Percentiles rank a stretch among this genome's conserved stretches.
These are phyloP conservation scores for Lycaon pictus DNA, from an alignment of 2,113 vertebrate species.

Conservation along the genomic window DNA sequence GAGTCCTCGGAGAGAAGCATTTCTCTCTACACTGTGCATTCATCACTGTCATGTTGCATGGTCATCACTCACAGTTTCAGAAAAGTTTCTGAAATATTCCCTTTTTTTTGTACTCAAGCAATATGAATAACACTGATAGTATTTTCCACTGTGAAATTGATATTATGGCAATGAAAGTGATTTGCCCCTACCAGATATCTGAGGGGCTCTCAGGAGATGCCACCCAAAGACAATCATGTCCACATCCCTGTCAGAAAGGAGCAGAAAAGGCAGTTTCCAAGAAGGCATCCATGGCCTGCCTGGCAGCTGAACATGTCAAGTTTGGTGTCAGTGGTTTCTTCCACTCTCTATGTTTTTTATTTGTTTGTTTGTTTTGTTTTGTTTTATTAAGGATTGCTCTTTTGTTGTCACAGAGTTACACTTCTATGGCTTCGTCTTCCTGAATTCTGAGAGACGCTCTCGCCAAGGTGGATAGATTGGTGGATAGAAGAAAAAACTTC, in stretches of 20 bases:
- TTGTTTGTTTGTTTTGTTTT: too few species aligned
- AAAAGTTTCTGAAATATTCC: constrained; percentile 50
- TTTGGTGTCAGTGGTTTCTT: background rate
- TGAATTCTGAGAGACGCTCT: constrained; percentile 55
- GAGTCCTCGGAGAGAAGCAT: constrained; percentile 37
- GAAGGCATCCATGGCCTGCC: background rate
- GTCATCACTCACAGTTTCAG: constrained; percentile 60
- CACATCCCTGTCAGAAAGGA: background rate
- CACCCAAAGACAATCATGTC: background rate
- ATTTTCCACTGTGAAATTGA: background rate
- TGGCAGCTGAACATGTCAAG: background rate
- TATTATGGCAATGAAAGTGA: background rate
- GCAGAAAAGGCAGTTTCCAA: background rate
- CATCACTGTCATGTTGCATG: constrained; percentile 55
- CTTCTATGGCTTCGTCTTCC: constrained; percentile 50
- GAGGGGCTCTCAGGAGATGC: background rate
- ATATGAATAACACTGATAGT: background rate
- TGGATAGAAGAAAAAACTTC: constrained; percentile 58
- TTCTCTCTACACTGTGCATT: constrained; percentile 23
- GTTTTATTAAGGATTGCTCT: constrained; percentile 15
- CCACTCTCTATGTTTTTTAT: background rate
- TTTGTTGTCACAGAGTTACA: background rate
- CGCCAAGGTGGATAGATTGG: constrained; percentile 33
- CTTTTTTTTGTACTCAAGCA: background rate
- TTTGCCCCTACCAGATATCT: background rate